Evolutionary conservation across 2,113 vertebrate genomes (phyloP), one percentile per base, ranked within the genome.

Genomic region (Spheniscus mendiculus): DNA sequence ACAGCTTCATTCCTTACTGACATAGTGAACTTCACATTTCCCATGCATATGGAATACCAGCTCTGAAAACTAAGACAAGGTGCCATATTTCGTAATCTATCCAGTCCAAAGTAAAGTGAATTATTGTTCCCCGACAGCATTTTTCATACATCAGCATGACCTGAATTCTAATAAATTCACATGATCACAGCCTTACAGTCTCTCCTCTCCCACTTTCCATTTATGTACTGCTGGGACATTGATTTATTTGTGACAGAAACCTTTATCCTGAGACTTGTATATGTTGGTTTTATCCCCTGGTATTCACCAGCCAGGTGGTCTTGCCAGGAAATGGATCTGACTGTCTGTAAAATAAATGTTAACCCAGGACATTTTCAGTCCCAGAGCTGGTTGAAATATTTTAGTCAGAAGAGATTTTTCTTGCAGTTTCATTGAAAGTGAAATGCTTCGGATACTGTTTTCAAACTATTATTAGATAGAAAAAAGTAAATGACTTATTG

Each of bases 401-500:
- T 86, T 59, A 92, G 63, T 52, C 55, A 87, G 59, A 78, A 92
- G n/a, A 94, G 14, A 74, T 84, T 92, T 89, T 80, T 15, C 15
- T 79, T 71, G 42, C 42, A 70, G 45, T 81, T 93, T 94, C 25
- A 59, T 20, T 74, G 76, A 59, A 90, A 92, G 16, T 71, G 85
- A 94, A 92, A 83, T 63, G 23, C 26, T 94, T 58, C 56, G 65
- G 59, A 66, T 92, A 55, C 34, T 81, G 32, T 71, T 93, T 96
- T 89, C 20, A 2, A 78, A 81, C 76, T 96, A 93, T 88, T 93
- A 94, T 93, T 92, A 93, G 83, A 82, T 8, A 74, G 44, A 47
- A 72, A 62, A 73, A 86, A 58, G 10, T 19, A 90, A 78, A 78
- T 83, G 90, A 92, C 89, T 97, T 96, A 86, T 92, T 97, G 86